Base-by-base conservation (phyloP, 2,797 vertebrate genomes). In the Cirrhinus mrigala region DNA sequence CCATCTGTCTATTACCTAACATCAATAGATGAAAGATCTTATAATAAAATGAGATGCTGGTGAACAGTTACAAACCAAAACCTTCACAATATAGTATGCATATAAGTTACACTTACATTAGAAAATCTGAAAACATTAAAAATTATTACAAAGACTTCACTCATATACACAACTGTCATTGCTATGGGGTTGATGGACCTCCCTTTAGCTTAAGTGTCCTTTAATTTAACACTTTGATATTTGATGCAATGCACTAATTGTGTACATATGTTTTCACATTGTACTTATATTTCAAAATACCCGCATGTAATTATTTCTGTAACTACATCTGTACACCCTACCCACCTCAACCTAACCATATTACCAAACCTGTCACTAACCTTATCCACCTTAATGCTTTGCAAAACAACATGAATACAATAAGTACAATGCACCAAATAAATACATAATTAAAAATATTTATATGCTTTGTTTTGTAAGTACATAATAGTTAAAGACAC, bases 1-100 rank as follows among this genome's bases (percentile, higher is more conserved):
- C 79, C 48, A 70, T 81, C 48, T 56, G 79, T 24, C 48, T 69
- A 68, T 70, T 69, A 68, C 22, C 22, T 40, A 68, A 69, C 29
- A 79, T 18, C 60, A 64, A 79, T 14, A 64, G 16, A 10, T 74
- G 4, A 52, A 74, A 46, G 15, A 9, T 37, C 22, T 29, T 33
- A 56, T 15, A 37, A 22, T 37, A 56, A 56, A 56, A 76, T 33
- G 4, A 77, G 74, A 58, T 58, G 29, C 9, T n/a, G 9, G 3
- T 40, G 16, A 58, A 56, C 1, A 37, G 10, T 37, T 56, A 76
- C 20, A 56, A n/a, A 37, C 11, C 9, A 54, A 33, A 54, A 75
- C 16, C 10, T 66, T 50, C 27, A 66, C 27, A n/a, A 2, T 52
- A 37, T 37, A 37, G 33, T 37, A 52, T n/a, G 18, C 27, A 7